Conservation (phyloP, 2,113 vertebrate species). For the Syngnathus typhle region DNA sequence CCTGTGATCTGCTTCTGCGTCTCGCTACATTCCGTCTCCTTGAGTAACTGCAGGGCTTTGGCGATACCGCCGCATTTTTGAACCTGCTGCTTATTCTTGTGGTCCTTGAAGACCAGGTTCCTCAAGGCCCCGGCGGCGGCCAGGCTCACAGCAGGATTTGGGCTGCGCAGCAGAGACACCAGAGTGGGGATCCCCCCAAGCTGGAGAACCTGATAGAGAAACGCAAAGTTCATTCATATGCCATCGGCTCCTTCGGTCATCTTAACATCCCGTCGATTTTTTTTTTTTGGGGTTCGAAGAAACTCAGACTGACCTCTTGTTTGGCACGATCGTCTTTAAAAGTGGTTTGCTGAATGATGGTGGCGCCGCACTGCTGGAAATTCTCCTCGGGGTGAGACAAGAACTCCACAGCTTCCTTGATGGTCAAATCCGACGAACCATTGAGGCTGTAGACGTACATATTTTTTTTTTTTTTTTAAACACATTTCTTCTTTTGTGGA, state of each 20-base stretch:
- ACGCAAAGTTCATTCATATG: background rate
- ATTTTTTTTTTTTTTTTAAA: background rate
- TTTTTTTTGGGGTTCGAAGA: too few species aligned
- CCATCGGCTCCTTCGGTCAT: too few species aligned
- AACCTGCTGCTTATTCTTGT: constrained; percentile 79
- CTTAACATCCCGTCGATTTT: too few species aligned
- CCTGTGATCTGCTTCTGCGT: constrained; percentile 89
- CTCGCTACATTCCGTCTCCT: constrained; percentile 72
- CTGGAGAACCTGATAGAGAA: constrained; percentile 69
- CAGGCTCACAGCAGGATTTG: constrained; percentile 73
- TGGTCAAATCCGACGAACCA: constrained; percentile 66
- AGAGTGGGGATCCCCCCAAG: constrained; percentile 77
- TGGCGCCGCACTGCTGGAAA: constrained; percentile 79
- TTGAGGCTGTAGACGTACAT: constrained; percentile 43
- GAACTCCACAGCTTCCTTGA: constrained; percentile 79
- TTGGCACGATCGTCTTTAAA: constrained; percentile 83
- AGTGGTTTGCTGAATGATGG: constrained; percentile 84
- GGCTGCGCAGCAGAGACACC: constrained; percentile 75
- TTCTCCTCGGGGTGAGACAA: constrained; percentile 72
- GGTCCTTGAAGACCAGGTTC: constrained; percentile 82
- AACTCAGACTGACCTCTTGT: constrained; percentile 70
- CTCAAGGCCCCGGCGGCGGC: constrained; percentile 80
- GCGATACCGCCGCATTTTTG: constrained; percentile 74
- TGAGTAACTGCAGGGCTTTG: constrained; percentile 75
- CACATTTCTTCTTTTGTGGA: background rate